Evolutionary conservation across 2,888 invertebrate genomes (phyloP).

Genomic region (Seladonia tumulorum): DNA sequence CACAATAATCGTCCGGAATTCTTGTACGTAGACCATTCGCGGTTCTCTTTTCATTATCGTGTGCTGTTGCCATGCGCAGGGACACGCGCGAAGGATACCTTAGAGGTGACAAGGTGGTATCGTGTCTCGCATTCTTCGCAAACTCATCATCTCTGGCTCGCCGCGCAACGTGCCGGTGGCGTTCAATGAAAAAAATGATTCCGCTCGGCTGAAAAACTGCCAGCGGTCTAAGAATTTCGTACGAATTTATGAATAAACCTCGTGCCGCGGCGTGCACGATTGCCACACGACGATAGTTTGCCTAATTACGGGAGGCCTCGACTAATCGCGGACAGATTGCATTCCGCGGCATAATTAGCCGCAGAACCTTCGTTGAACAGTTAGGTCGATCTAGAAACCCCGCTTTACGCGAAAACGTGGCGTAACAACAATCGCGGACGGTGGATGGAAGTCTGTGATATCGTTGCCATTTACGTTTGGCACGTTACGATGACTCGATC

Average conservation of each 20-base stretch:
- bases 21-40: neutral
- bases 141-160: slow-evolving; percentile 10
- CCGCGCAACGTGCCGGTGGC: neutral
- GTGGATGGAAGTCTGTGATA: slow-evolving; percentile 12
- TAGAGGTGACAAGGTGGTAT: slow-evolving; percentile 38
- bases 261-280: slow-evolving; percentile 14
- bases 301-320: slow-evolving; percentile 66
- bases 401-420: slow-evolving; percentile 8
- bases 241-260: slow-evolving; percentile 18
- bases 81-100: slow-evolving; percentile 50
- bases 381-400: slow-evolving; percentile 42
- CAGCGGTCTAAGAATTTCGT: neutral
- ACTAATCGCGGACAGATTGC: slow-evolving; percentile 58
- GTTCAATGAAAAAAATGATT: slow-evolving; percentile 31
- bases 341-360: slow-evolving; percentile 65
- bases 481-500: neutral
- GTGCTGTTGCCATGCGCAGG: slow-evolving; percentile 35
- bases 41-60: slow-evolving; percentile 9
- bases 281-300: slow-evolving; percentile 48
- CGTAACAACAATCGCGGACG: slow-evolving; percentile 30
- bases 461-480: slow-evolving; percentile 22
- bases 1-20: neutral
- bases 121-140: slow-evolving; percentile 35
- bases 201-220: neutral
- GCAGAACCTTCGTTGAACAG: slow-evolving; percentile 58